phyloP scores from a whole-genome alignment of 2,888 invertebrate species.

The Nemoura dubitans region DNA sequence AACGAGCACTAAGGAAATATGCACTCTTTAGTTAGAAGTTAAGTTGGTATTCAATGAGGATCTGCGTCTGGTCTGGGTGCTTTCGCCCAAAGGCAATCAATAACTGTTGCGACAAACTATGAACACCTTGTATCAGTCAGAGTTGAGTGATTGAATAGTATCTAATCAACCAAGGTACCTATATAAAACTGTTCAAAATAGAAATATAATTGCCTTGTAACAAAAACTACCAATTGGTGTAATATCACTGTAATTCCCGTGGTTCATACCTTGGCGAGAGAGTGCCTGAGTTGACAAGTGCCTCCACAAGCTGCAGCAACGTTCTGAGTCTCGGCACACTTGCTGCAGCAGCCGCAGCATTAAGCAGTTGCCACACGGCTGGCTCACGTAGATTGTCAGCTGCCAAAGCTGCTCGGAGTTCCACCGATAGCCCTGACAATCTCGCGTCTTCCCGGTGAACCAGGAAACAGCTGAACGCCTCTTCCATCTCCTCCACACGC shows the following conservation, averaged over 20 bases:
- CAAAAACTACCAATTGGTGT: too few species aligned
- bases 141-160: too few species aligned
- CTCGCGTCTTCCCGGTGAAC: constrained; percentile 71
- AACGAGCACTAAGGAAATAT: background rate
- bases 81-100: too few species aligned
- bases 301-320: background rate
- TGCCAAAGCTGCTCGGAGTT: constrained; percentile 56
- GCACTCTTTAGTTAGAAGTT: too few species aligned
- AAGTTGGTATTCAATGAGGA: too few species aligned
- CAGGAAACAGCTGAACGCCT: constrained; percentile 88
- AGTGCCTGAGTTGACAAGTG: background rate
- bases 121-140: too few species aligned
- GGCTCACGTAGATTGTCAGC: background rate
- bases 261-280: background rate
- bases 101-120: too few species aligned
- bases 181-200: background rate
- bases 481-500: constrained; percentile 86
- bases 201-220: too few species aligned
- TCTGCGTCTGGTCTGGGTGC: too few species aligned
- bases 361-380: background rate
- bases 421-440: constrained; percentile 73
- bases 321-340: background rate
- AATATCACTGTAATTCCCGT: background rate
- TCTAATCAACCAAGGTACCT: background rate
- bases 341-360: background rate